Evolutionary conservation across 2,113 vertebrate species (phyloP), one percentile per base, ranked within the genome.

Genomic region (Petrocephalus zakoni): DNA sequence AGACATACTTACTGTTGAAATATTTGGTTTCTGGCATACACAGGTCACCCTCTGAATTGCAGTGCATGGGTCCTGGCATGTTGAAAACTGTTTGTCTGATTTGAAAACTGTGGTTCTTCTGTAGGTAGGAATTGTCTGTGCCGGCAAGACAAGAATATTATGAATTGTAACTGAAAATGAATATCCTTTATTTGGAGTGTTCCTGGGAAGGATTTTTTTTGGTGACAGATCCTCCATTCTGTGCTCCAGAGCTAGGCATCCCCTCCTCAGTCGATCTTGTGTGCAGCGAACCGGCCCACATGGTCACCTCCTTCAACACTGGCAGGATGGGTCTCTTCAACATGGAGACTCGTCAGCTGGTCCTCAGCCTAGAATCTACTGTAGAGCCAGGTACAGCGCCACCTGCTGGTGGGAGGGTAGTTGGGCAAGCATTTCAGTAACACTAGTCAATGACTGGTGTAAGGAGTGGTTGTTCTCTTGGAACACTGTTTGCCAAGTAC

Each of bases 191-290:
- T n/a, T 58, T 10, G 81, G n/a, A 87, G 47, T 61, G 7, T 83
- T 17, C 37, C 22, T 89, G 17, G 42, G 10, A 88, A 49, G 78
- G 37, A 84, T 68, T 87, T 1, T 89, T 25, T 92, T 25, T 64
- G 2, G n/a, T 64, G 61, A 64, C n/a, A 13, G 25, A 9, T n/a
- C 90, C 85, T 91, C 91, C 17, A 29, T 90, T 94, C 90, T 88
- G 87, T 64, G 5, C 81, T 52, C n/a, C 87, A 99, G 98, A 97
- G 92, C 92, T 98, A 90, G 98, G 98, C 92, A 94, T 98, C 84
- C 98, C 98, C 90, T 97, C 97, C 15, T 99, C 98, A 0, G 96
- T 99, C 87, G 98, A 99, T 92, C 94, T 99, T 91, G 98, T 99
- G 89, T 97, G 97, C 94, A 99, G 98, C 92, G 98, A 99, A 87